phyloP scores from a whole-genome alignment of 2,888 invertebrate genomes.

The Halictus ligatus region DNA sequence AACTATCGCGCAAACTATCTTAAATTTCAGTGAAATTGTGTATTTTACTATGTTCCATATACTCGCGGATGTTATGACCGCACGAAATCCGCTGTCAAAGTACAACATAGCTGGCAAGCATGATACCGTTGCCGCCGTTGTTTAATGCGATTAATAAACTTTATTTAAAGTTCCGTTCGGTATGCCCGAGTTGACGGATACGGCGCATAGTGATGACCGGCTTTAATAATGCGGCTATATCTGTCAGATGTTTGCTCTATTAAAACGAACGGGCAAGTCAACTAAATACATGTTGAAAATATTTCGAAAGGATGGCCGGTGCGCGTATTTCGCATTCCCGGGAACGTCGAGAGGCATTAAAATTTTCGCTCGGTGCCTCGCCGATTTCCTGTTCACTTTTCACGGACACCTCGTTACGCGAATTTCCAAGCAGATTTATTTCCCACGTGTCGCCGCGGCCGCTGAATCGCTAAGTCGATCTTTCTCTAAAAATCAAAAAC shows the following conservation, averaged over 20 bases:
- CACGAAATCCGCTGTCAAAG: background rate
- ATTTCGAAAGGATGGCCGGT: background rate
- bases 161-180: background rate
- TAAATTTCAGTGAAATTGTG: background rate
- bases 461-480: background rate
- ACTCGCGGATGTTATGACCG: background rate
- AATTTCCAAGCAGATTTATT: conserved; percentile 3
- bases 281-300: background rate
- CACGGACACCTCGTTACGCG: conserved; percentile 1
- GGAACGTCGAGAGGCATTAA: background rate
- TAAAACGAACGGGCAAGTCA: background rate
- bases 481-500: background rate
- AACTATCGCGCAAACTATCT: background rate
- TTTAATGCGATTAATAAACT: background rate
- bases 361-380: background rate
- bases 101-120: no score
- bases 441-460: background rate
- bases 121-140: background rate
- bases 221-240: background rate
- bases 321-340: background rate
- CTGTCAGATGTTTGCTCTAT: background rate
- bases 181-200: background rate
- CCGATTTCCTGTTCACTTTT: background rate
- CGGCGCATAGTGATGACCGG: background rate
- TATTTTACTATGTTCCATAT: background rate